A percentile compares a stretch with the other conserved stretches of the same genome.
Evolutionary conservation across 2,113 vertebrate species (phyloP).

Genomic region (Seriola dumerili): DNA sequence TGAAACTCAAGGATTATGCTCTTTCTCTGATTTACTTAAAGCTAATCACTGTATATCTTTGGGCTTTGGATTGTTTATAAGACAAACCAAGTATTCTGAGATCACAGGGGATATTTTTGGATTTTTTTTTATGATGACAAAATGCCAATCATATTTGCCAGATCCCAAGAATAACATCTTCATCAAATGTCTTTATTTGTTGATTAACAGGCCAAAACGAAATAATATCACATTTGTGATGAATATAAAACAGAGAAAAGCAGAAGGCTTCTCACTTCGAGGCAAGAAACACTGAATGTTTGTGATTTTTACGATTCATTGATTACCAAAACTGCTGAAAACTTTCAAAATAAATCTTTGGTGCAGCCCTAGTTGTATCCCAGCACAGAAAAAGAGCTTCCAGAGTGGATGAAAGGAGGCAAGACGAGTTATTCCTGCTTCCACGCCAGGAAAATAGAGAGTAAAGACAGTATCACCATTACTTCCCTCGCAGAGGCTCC

Average conservation of each 20-base stretch:
- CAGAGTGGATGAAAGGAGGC: not conserved
- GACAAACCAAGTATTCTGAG: no score
- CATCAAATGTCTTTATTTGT: not conserved
- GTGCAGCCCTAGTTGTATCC: not conserved
- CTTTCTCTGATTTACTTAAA: no score
- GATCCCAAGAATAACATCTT: no score
- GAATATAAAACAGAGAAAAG: not conserved
- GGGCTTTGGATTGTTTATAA: no score
- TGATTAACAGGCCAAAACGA: not conserved
- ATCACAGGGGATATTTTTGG: no score
- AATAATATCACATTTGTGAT: not conserved
- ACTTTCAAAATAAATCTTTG: not conserved
- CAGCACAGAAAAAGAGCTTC: not conserved
- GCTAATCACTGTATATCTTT: no score
- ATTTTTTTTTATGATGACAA: no score
- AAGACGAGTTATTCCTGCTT: constrained; percentile 6
- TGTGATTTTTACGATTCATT: no score
- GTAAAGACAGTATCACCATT: constrained; percentile 42
- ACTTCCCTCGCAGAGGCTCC: constrained; percentile 48
- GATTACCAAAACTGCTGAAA: no score
- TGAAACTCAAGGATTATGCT: no score
- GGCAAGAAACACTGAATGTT: not conserved
- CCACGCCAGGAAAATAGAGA: constrained; percentile 20
- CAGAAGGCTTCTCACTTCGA: not conserved
- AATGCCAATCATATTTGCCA: no score